Percentiles rank a stretch among this genome's conserved stretches.
Evolutionary conservation across 2,113 vertebrate species (phyloP).

Genomic region (Talpa occidentalis): DNA sequence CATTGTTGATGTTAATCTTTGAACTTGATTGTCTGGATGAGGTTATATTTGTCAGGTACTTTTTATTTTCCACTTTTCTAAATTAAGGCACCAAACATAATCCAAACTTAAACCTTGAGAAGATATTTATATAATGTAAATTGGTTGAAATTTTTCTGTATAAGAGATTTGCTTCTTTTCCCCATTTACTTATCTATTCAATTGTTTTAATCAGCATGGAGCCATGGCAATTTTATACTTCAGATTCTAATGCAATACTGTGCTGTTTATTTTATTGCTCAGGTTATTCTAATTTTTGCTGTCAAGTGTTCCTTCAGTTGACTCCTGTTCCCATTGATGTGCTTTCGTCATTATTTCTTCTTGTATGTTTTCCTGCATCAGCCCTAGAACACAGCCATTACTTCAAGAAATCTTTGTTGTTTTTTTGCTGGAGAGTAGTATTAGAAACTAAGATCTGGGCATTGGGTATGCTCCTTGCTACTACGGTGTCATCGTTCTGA

Average conservation of each 20-base stretch:
- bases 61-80: background rate
- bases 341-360: background rate
- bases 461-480: background rate
- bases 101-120: background rate
- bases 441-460: background rate
- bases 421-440: background rate
- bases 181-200: background rate
- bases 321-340: background rate
- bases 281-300: background rate
- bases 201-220: background rate
- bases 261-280: background rate
- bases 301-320: background rate
- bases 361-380: background rate
- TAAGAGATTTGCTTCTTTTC: background rate
- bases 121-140: background rate
- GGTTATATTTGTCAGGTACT: background rate
- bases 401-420: background rate
- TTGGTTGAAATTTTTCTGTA: conserved; percentile 17
- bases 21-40: background rate
- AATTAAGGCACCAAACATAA: background rate
- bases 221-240: background rate
- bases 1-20: background rate
- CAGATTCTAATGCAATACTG: background rate
- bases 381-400: background rate
- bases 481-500: background rate